Percentiles rank a stretch among this genome's conserved stretches.
Evolutionary conservation across 2,888 invertebrate species (phyloP).

Genomic region (Merodon equestris): DNA sequence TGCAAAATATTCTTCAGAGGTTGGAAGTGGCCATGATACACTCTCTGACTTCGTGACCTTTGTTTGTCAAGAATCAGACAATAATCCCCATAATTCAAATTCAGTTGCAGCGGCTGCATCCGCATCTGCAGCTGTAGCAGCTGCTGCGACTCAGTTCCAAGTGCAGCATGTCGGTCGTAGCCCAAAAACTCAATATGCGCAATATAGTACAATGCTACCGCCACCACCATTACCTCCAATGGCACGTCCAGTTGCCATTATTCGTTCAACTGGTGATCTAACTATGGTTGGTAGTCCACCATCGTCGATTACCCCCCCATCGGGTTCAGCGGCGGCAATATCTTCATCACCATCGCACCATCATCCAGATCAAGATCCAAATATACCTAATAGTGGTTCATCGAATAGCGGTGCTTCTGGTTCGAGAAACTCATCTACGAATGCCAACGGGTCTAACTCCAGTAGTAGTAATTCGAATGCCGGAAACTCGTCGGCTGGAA

Average conservation of each 20-base stretch:
- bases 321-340: constrained; percentile 72
- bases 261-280: constrained; percentile 89
- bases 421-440: constrained; percentile 22
- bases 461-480: constrained; percentile 54
- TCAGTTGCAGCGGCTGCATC: constrained; percentile 69
- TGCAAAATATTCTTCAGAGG: constrained; percentile 84
- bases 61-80: constrained; percentile 95
- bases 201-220: constrained; percentile 93
- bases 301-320: constrained; percentile 82
- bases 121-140: constrained; percentile 29
- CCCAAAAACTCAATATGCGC: constrained; percentile 88
- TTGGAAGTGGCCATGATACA: constrained; percentile 88
- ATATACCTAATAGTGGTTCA: constrained; percentile 28
- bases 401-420: constrained; percentile 25
- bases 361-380: constrained; percentile 74
- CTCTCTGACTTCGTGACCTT: constrained; percentile 97
- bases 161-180: constrained; percentile 79
- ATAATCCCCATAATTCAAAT: constrained; percentile 72
- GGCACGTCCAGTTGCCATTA: constrained; percentile 97
- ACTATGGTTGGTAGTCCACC: constrained; percentile 83
- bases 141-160: constrained; percentile 71
- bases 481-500: constrained; percentile 32
- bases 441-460: constrained; percentile 45
- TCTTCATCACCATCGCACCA: constrained; percentile 75
- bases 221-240: constrained; percentile 97